A percentile compares a stretch with the other conserved stretches of the same genome.
These are phyloP conservation scores for Chondrilla cf. caribensis DNA, from an alignment of 37 sponge, comb jelly and placozoan genomes.

Conservation along the genomic window DNA sequence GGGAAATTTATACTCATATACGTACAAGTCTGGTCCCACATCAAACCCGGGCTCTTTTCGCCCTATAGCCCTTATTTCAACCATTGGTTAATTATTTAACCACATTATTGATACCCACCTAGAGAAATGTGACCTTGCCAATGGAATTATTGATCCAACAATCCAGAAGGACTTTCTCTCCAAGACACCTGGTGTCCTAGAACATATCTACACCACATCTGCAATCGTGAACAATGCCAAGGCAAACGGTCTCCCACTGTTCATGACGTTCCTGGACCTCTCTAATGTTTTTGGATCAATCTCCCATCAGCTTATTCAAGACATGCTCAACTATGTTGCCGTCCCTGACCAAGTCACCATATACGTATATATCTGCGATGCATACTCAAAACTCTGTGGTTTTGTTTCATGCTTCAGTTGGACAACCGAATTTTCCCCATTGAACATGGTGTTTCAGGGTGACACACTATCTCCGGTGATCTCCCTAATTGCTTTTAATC, in stretches of 20 bases:
- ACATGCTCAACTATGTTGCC: neutral
- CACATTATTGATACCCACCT: neutral
- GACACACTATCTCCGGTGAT: too few species aligned
- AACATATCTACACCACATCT: neutral
- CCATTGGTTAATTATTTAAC: neutral
- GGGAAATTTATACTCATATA: neutral
- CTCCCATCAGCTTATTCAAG: neutral
- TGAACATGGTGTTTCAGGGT: too few species aligned
- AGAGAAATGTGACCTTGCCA: neutral
- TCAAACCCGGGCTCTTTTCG: neutral
- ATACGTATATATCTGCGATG: neutral
- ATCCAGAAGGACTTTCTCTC: neutral
- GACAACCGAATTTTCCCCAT: neutral
- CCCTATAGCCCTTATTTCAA: neutral
- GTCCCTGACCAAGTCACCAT: constrained; percentile 22
- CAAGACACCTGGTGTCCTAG: neutral
- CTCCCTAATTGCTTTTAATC: too few species aligned
- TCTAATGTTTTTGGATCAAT: neutral
- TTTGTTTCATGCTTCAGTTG: neutral
- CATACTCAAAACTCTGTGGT: constrained; percentile 13
- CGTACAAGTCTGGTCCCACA: neutral
- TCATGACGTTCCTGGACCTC: neutral
- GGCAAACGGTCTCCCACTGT: neutral
- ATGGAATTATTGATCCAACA: neutral
- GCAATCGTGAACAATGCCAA: neutral